These are phyloP conservation scores for Hypomecis atomaria DNA, from an alignment of 2,888 invertebrate genomes.

Conservation along the genomic window DNA sequence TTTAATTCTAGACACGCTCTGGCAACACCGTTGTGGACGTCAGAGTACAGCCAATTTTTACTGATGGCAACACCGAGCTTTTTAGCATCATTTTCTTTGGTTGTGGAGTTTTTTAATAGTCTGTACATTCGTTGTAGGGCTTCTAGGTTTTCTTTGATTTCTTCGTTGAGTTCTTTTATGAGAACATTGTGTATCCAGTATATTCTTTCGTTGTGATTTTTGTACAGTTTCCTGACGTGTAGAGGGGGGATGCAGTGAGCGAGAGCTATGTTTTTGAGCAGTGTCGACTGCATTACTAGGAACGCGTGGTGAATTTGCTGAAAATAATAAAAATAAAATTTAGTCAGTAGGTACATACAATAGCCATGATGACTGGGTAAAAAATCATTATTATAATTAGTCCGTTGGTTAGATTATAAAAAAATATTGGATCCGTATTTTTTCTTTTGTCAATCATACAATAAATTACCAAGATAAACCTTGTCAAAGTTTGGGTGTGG, in stretches of 20 bases:
- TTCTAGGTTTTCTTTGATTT: slow-evolving; percentile 64
- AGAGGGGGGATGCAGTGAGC: slow-evolving; percentile 62
- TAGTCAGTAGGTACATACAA: too few relatives aligned
- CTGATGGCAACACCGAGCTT: slow-evolving; percentile 63
- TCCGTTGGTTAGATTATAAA: too few relatives aligned
- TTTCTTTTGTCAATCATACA: too few relatives aligned
- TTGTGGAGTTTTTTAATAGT: slow-evolving; percentile 70
- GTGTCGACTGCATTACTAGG: slow-evolving; percentile 75
- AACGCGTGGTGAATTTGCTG: slow-evolving; percentile 81
- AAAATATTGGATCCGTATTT: too few relatives aligned
- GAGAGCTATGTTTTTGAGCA: slow-evolving; percentile 74
- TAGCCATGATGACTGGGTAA: too few relatives aligned
- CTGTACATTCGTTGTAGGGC: slow-evolving; percentile 73
- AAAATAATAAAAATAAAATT: slow-evolving; percentile 41
- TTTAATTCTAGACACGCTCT: slow-evolving; percentile 70
- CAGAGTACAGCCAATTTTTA: slow-evolving; percentile 74
- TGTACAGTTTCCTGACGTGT: slow-evolving; percentile 59
- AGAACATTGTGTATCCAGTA: slow-evolving; percentile 73
- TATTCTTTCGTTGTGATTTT: slow-evolving; percentile 75
- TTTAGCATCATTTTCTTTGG: slow-evolving; percentile 55
- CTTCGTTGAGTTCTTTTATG: slow-evolving; percentile 57
- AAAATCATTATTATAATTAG: too few relatives aligned
- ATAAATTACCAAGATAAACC: too few relatives aligned
- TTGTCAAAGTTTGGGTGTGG: too few relatives aligned
- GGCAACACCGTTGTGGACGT: slow-evolving; percentile 72